Percentiles rank a stretch among this genome's conserved stretches.
These are phyloP conservation scores for Cricetomys ansorgei DNA, from an alignment of 2,113 vertebrate species.

Conservation along the genomic window DNA sequence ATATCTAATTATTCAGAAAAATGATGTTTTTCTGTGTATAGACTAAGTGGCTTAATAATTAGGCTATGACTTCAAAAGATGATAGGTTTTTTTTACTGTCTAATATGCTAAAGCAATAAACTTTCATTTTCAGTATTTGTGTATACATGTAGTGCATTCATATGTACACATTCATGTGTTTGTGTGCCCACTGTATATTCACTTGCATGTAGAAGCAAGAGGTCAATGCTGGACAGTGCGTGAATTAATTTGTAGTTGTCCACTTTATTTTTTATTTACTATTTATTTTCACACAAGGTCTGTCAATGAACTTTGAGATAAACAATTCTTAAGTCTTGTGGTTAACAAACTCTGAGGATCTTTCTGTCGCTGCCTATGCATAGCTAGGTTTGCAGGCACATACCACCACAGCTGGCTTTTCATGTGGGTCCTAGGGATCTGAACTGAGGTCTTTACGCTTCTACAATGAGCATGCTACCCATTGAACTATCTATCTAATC, in stretches of 20 bases:
- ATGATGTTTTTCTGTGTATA: not conserved
- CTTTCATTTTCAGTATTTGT: constrained; percentile 23
- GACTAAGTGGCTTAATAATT: not conserved
- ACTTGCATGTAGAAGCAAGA: not conserved
- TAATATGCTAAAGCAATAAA: constrained; percentile 9
- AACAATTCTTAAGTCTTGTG: not conserved
- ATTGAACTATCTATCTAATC: not conserved
- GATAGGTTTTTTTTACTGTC: constrained; percentile 26
- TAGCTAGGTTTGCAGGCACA: too few relatives aligned
- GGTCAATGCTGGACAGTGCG: not conserved
- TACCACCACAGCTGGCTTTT: not conserved
- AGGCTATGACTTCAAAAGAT: not conserved
- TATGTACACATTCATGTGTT: not conserved
- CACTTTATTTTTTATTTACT: not conserved
- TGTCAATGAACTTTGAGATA: not conserved
- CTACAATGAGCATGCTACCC: too few relatives aligned
- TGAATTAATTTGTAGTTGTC: not conserved
- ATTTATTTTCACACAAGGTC: not conserved
- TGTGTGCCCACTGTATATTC: not conserved
- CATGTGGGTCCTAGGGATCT: not conserved
- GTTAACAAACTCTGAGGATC: not conserved
- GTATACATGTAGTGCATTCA: not conserved
- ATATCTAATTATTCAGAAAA: not conserved
- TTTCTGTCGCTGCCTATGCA: not conserved
- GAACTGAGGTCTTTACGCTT: not conserved